Evolutionary conservation across 1,140 invertebrate species (phyloP).

Genomic region (Rhagoletis zephyria): DNA sequence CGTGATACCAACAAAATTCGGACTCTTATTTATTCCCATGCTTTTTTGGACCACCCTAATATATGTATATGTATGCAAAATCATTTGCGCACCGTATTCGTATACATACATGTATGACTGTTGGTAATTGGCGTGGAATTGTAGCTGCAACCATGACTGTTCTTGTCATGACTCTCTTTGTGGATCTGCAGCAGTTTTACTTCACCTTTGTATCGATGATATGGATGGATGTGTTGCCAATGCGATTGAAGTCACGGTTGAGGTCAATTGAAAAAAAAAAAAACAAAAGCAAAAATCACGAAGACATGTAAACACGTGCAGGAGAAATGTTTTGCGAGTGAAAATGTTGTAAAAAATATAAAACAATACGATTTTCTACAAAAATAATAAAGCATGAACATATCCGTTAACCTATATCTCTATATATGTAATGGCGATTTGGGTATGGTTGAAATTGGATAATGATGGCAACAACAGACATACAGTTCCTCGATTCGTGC

Average conservation of each 20-base stretch:
- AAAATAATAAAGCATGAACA: neutral
- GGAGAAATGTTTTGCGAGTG: slow-evolving; percentile 19
- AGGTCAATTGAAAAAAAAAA: slow-evolving; percentile 23
- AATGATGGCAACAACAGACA: no score
- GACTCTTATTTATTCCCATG: no score
- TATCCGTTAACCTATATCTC: no score
- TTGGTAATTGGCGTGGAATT: slow-evolving; percentile 11
- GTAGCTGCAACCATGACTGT: slow-evolving; percentile 17
- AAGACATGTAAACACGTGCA: neutral
- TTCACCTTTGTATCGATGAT: neutral
- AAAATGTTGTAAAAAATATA: neutral
- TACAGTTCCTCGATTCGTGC: no score
- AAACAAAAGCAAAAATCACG: no score
- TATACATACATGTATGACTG: neutral
- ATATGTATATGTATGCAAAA: no score
- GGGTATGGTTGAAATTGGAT: no score
- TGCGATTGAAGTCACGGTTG: slow-evolving; percentile 27
- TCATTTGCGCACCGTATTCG: no score
- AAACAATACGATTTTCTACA: neutral
- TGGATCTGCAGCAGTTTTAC: neutral
- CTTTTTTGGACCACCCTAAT: no score
- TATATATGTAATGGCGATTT: no score
- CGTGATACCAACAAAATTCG: no score
- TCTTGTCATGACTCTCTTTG: neutral
- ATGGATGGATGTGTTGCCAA: neutral